Evolutionary conservation across 2,113 vertebrate species (phyloP), one percentile per base, ranked within the genome.

Genomic region (Rhinoptilus africanus): DNA sequence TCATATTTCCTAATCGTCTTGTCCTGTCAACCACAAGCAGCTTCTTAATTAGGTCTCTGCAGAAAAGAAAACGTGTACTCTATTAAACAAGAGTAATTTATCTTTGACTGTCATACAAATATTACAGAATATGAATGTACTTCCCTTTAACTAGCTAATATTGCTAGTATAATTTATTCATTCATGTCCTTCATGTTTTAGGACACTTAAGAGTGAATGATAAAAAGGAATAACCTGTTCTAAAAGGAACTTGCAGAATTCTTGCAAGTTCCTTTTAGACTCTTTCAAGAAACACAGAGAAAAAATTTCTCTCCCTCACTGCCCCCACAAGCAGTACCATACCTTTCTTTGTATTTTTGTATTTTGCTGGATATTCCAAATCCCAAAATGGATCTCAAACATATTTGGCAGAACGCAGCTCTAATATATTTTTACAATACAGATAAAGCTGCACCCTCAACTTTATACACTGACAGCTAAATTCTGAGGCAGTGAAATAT

Each of bases 1-100:
- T 99, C 99, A 99, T 99, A 97, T 99, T 99, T 37, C 99, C 99
- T 4, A 99, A 97, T 45, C 99, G 96, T 81, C 98, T 98, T 45
- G 99, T 99, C 89, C 99, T 98, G 96, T 99, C 99, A 63, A 99
- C 99, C 66, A 99, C 99, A 30, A 99, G 99, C 54, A 99, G 98
- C 54, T 99, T 99, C 98, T 98, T 99, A 96, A 99, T 99, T 97
- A 99, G 98, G 96, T 99, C 99, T 95, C 99, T 99, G 90, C 56
- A 77, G 62, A 34, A 96, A 86, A 90, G 50, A 68, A 94, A 96
- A 77, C 11, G 43, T 37, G 21, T 35, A 35, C 8, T 77, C 8
- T 80, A 41, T 56, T 59, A 56, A 43, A 39, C 7, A 80, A 34
- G 62, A 60, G 4, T 17, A 34, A 74, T 23, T 72, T 73, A 34